Evolutionary conservation across 2,797 vertebrate genomes (phyloP), one percentile per base, ranked within the genome.

Genomic region (Platyrinchus mystaceus): DNA sequence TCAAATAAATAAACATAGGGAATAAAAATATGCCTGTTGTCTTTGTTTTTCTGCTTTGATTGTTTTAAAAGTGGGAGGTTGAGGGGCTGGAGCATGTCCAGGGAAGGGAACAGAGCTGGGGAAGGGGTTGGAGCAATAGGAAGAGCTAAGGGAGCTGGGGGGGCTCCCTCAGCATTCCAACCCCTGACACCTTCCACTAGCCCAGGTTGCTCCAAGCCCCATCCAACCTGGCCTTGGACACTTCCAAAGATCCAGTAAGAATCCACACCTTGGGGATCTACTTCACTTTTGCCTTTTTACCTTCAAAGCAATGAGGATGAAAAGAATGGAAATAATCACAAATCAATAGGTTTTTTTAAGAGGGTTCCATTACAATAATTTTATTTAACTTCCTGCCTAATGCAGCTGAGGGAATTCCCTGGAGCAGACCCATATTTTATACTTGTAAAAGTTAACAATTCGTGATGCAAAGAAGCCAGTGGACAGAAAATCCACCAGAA

Each of bases 141-240:
- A 60, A 11, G 3, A 7, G 37, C 37, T 41, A 6, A 41, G 59
- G 37, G 59, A 60, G 58, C 26, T 60, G 34, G 16, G 11, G 34
- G 24, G 24, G 26, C 26, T 60, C 26, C 26, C 49, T 50, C 49
- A 50, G 16, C 27, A 28, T 43, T 0, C 32, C 14, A 43, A 0
- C 8, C 1, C 15, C 36, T 20, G 46, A 46, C 68, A 80, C 2
- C 3, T 82, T 3, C 18, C 62, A 62, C 32, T 5, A 0, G 2
- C 34, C 32, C 78, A 69, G 2, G 5, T 0, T 28, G 15, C 0
- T 69, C 36, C 70, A 34, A 59, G 6, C 3, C 15, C 13, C 0
- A 0, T 52, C 44, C 60, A 68, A 0, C 22, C 18, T 34, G 10
- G 7, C 19, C 47, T 43, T 16, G 86, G 41, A 43, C 26, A 49